A percentile compares a stretch with the other conserved stretches of the same genome.
phyloP scores from a whole-genome alignment of 2,888 invertebrate species.

The Cheilosia grossa region DNA sequence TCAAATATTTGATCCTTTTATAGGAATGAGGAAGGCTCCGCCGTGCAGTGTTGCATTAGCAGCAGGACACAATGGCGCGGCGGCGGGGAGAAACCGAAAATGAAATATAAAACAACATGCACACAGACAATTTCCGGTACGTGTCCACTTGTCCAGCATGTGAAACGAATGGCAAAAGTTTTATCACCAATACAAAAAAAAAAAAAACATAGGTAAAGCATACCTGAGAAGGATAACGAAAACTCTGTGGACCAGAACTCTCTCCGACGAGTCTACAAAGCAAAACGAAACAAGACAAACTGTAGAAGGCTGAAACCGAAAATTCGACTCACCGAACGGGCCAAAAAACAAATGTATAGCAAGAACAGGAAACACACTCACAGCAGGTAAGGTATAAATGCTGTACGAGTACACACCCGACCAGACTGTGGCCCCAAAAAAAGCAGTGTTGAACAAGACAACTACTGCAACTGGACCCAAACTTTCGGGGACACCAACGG shows the following conservation, averaged over 20 bases:
- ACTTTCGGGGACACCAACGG: constrained; percentile 59
- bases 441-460: constrained; percentile 45
- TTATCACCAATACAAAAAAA: constrained; percentile 69
- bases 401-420: no score
- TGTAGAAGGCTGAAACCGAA: constrained; percentile 57
- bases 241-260: constrained; percentile 63
- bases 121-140: constrained; percentile 72
- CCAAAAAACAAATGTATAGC: not conserved
- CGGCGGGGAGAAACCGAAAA: constrained; percentile 8
- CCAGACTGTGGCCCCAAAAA: constrained; percentile 20
- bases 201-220: constrained; percentile 71
- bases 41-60: constrained; percentile 34
- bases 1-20: constrained; percentile 66
- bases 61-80: not conserved
- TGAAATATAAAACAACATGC: constrained; percentile 66
- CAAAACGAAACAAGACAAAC: constrained; percentile 57
- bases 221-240: constrained; percentile 74
- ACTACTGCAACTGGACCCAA: constrained; percentile 50
- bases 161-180: constrained; percentile 74
- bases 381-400: not conserved
- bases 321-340: constrained; percentile 49
- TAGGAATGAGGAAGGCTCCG: not conserved
- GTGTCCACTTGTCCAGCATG: constrained; percentile 72
- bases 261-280: constrained; percentile 40
- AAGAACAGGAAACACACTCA: constrained; percentile 35